phyloP scores from a whole-genome alignment of 1,140 invertebrate genomes.

The Panagrolaimus sp. region DNA sequence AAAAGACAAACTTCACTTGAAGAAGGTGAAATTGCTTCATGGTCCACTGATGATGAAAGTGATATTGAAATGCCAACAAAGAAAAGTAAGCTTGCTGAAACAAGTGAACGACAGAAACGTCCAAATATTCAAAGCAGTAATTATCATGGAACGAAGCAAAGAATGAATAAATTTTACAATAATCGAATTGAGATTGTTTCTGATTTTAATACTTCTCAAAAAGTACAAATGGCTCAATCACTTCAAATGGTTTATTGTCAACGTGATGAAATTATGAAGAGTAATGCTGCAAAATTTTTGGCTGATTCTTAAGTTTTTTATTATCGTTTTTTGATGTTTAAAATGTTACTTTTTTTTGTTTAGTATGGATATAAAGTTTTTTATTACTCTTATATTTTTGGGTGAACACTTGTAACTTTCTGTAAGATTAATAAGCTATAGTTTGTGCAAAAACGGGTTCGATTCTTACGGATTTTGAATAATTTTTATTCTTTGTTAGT shows the following conservation, averaged over 20 bases:
- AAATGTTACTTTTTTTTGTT: too few species aligned
- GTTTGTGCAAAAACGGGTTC: too few species aligned
- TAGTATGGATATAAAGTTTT: too few species aligned
- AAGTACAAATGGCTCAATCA: background rate
- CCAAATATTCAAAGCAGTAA: background rate
- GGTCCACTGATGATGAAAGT: background rate
- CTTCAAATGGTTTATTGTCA: slow-evolving; percentile 1
- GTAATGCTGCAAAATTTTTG: background rate
- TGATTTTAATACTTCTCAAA: background rate
- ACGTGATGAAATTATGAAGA: background rate
- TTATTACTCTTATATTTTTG: too few species aligned
- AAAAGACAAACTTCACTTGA: background rate
- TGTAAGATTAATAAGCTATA: too few species aligned
- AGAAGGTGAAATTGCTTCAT: background rate
- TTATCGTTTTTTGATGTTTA: too few species aligned
- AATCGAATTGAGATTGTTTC: background rate
- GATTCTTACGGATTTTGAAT: too few species aligned
- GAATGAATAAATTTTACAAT: background rate
- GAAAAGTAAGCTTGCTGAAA: background rate
- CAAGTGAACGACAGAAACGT: background rate
- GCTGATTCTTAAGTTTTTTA: background rate
- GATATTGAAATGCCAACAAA: background rate
- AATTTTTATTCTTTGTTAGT: too few species aligned
- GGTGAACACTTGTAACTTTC: too few species aligned
- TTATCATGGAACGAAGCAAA: background rate